Conservation (phyloP, 2,797 vertebrate genomes). For the Heteromormyrus szaboi region DNA sequence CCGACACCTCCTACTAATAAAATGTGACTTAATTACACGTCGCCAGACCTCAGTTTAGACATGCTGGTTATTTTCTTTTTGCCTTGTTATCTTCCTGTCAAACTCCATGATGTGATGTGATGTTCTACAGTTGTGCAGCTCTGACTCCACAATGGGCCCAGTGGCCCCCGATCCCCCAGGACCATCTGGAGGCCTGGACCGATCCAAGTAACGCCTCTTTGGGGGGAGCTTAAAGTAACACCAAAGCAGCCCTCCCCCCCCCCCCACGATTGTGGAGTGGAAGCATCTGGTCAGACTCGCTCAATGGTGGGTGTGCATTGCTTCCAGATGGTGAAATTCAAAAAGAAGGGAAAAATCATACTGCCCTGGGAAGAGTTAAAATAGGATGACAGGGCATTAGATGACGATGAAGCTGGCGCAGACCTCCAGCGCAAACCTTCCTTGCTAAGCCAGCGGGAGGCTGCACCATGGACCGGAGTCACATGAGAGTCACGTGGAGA, state of each 20-base stretch:
- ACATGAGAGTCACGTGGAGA: not conserved
- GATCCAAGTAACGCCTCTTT: not conserved
- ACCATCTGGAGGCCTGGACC: not conserved
- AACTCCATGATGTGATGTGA: not conserved
- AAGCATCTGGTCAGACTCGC: not conserved
- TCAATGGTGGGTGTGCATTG: not conserved
- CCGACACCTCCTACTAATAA: not conserved
- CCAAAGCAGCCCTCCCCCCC: not conserved
- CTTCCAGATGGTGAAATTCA: not conserved
- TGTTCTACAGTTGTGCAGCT: not conserved
- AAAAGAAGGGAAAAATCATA: not conserved
- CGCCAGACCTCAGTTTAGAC: not conserved
- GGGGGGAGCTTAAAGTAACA: not conserved
- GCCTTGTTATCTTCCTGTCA: not conserved
- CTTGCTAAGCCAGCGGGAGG: not conserved
- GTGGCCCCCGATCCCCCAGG: not conserved
- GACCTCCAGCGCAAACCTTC: not conserved
- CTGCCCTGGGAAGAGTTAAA: not conserved
- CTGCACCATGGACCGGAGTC: not conserved
- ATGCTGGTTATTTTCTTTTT: not conserved
- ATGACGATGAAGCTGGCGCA: not conserved
- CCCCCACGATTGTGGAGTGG: not conserved
- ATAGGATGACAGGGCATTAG: conserved; percentile 5
- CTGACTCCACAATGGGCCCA: not conserved
- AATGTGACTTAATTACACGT: not conserved